Evolutionary conservation across 2,888 invertebrate species (phyloP), one percentile per base, ranked within the genome.

Genomic region (Pandemis corylana): DNA sequence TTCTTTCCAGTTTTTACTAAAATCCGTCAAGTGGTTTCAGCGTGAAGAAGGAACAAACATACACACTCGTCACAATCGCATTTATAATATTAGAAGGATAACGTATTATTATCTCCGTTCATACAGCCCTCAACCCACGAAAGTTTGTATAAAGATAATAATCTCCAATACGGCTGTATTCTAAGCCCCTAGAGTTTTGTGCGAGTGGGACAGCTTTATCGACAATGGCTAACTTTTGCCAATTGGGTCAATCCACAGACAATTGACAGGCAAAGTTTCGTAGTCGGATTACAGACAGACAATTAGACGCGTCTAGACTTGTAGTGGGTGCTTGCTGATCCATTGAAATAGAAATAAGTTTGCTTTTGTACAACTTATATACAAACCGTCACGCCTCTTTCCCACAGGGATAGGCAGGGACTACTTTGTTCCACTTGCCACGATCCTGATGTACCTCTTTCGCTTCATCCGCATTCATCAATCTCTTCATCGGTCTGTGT

Each of bases 191-290:
- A 36, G 44, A 71, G 51, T 69, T 69, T 73, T 69, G 64, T 72
- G 62, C 51, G 41, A 64, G 56, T 73, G 36, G 68, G 49, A 53
- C 63, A 56, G 73, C 28, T 64, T 72, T 73, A 73, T 73, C 68
- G 13, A 20, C 3, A 13, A 36, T 0, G 28, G 15, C 59, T 7
- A 69, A 68, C 49, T 65, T 65, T 65, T 68, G 46, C 59, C 68
- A 69, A 73, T 73, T 69, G 59, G 73, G 73, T 73, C 68, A 68
- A 72, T 72, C 62, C 61, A 56, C 49, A 28, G 62, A 68, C 68
- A 73, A 49, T 68, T 46, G 56, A 64, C 46, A 49, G 42, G 51
- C 28, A 44, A 72, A 73, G 64, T 68, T 69, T 5, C 41, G 36
- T 59, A 64, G 68, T 65, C 36, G 51, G 73, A 73, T 65, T 69